Base-by-base conservation (phyloP, 2,888 invertebrate genomes). In the Cataglyphis altisquamis region DNA sequence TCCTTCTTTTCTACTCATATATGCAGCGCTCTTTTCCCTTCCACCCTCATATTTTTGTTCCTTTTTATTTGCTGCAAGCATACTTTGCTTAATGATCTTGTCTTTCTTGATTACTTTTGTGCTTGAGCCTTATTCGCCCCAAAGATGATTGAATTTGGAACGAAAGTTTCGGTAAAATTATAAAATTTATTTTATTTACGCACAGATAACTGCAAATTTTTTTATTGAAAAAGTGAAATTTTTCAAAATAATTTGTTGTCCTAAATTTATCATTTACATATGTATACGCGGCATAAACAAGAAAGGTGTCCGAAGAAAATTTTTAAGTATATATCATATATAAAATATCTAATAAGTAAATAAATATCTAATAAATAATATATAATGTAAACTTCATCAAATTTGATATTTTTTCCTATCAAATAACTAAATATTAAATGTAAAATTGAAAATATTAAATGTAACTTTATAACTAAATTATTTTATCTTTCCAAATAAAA, bases 11-110 rank as follows among this genome's bases (percentile, higher is more conserved):
- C 57, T 15, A 29, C 68, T 55, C 32, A 48, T 48, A 62, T 21
- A 10, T 60, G 52, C 18, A 63, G 18, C 78, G 55, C 45, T 84
- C 75, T 82, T 89, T 48, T 48, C 48, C 18, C 18, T 18, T 18
- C 39, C 72, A 72, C 48, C 72, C 72, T 32, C 70, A 8, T 60
- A 52, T 55, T 39, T 36, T 45, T 25, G 25, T n/a, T 36, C 18
- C 32, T 36, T 75, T 52, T 55, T 41, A 5, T 57, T 8, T 10
- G 12, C 25, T 25, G 12, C 12, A 67, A 15, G 39, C 25, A 62
- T 36, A 32, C 8, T 45, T 70, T 60, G 45, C 70, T 45, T 18
- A 12, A 21, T 48, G 68, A 41, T 63, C 48, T 73, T 21, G 48
- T 41, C 82, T 72, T 9, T 73, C 21, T 81, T 41, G 45, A 25